Conservation (phyloP, 2,797 vertebrate genomes). For the Poliocrania exsul region DNA sequence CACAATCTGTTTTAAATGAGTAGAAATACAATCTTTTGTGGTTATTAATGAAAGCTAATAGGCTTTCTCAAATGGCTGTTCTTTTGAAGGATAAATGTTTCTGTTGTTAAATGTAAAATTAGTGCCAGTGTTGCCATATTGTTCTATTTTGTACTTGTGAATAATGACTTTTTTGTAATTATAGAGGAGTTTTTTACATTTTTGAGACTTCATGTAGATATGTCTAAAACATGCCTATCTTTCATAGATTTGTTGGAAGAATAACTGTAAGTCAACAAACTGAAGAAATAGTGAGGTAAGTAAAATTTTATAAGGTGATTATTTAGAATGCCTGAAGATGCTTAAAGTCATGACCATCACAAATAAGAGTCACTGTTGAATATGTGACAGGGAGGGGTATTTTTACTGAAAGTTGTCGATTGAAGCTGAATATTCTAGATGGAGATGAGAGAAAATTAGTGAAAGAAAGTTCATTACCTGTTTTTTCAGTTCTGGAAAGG, state of each 20-base stretch:
- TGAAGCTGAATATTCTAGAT: neutral
- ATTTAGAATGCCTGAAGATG: neutral
- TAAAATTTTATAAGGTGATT: neutral
- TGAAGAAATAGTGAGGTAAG: conserved; percentile 95
- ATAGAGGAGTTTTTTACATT: neutral
- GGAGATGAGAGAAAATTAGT: neutral
- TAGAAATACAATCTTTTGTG: neutral
- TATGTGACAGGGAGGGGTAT: neutral
- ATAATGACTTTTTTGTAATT: neutral
- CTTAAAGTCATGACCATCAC: neutral
- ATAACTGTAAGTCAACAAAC: conserved; percentile 88
- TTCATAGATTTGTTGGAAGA: conserved; percentile 91
- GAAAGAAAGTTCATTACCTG: neutral
- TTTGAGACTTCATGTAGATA: neutral
- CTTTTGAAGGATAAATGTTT: neutral
- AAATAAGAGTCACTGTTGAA: neutral
- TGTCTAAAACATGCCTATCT: conserved; percentile 38
- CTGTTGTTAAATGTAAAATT: neutral
- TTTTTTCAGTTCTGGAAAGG: neutral
- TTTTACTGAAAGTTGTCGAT: neutral
- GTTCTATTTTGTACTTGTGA: neutral
- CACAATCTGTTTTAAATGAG: neutral
- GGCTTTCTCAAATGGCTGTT: neutral
- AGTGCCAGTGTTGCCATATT: neutral
- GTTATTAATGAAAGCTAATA: neutral